Conservation (phyloP, 2,888 invertebrate genomes). For the Drosophila atroscutellata region DNA sequence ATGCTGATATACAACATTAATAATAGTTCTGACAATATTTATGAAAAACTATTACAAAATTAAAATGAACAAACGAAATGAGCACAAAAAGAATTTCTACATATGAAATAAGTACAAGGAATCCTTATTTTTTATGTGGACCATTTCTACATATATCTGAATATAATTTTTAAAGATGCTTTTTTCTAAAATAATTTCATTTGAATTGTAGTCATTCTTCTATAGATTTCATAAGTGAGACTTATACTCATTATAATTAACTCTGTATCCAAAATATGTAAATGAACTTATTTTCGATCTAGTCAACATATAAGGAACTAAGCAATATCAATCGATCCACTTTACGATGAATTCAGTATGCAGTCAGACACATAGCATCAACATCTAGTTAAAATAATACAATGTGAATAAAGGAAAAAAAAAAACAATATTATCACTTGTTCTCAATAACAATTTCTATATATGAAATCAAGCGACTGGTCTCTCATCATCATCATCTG, state of each 20-base stretch:
- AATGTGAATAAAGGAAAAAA: constrained; percentile 55
- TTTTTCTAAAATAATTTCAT: not conserved
- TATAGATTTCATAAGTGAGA: not conserved
- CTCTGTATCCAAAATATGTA: not conserved
- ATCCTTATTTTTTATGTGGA: not conserved
- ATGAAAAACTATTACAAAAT: not conserved
- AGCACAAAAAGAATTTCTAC: not conserved
- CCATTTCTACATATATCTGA: not conserved
- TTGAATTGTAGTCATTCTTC: not conserved
- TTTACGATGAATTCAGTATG: not conserved
- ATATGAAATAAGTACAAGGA: not conserved
- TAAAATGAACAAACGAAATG: not conserved
- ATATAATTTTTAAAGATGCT: not conserved
- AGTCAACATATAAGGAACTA: too few relatives aligned
- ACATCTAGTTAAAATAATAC: constrained; percentile 84
- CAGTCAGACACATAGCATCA: constrained; percentile 63
- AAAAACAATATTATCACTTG: constrained; percentile 84
- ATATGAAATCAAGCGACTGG: constrained; percentile 46
- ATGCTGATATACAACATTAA: not conserved
- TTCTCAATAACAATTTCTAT: constrained; percentile 81
- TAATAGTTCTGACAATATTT: not conserved
- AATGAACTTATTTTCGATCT: not conserved
- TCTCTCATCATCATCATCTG: constrained; percentile 37
- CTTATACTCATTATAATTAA: not conserved
- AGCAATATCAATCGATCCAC: constrained; percentile 8